phyloP scores from a whole-genome alignment of 2,888 invertebrate species.

The Antheraea assamensis region DNA sequence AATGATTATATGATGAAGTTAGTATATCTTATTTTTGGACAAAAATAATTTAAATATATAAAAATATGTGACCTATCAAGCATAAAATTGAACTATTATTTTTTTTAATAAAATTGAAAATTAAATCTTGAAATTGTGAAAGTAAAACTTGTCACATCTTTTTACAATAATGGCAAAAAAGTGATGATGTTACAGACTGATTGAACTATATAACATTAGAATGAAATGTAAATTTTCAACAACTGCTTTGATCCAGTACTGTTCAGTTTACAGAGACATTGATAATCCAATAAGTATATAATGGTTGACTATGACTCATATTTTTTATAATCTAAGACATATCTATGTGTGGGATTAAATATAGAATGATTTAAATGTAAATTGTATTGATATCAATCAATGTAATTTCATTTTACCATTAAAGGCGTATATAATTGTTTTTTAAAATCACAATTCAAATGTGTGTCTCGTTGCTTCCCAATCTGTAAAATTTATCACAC shows the following conservation, averaged over 20 bases:
- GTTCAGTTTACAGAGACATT: background rate
- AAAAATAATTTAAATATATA: too few relatives aligned
- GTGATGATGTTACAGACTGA: constrained; percentile 22
- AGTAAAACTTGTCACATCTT: constrained; percentile 13
- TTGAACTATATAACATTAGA: background rate
- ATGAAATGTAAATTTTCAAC: background rate
- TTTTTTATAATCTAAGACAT: background rate
- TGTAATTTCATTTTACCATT: too few relatives aligned
- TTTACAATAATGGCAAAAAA: constrained; percentile 21
- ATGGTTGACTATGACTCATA: background rate
- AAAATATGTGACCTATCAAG: too few relatives aligned
- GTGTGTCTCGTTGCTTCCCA: background rate
- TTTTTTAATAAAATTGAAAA: background rate
- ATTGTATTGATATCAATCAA: background rate
- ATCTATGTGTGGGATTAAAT: background rate
- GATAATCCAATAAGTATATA: background rate
- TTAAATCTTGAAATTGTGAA: constrained; percentile 12
- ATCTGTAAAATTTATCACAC: background rate
- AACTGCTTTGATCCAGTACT: background rate
- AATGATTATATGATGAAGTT: background rate
- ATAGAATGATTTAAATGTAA: background rate
- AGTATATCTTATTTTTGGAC: too few relatives aligned
- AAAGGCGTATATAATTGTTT: too few relatives aligned
- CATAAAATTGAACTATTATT: background rate
- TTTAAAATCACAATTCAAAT: background rate